Base-by-base conservation (phyloP, 2,888 invertebrate genomes). In the Epinotia nisella region DNA sequence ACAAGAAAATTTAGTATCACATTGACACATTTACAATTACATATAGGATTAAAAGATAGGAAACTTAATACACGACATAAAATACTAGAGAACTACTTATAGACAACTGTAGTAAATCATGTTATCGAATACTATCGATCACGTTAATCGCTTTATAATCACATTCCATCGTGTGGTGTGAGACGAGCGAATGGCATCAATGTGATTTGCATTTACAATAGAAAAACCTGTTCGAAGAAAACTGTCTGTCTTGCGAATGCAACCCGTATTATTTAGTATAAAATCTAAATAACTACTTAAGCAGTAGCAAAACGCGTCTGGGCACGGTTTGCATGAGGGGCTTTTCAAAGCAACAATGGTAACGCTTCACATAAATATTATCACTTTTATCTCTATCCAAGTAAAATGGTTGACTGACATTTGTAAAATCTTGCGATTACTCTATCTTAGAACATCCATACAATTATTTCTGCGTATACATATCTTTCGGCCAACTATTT, bases 81-180 rank as follows among this genome's bases (percentile, higher is more conserved):
- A 45, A 55, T 66, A 41, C 21, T 45, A 56, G 41, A 39, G 21
- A 21, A 66, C 29, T 66, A 65, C 39, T 55, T 55, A 41, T 24
- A 66, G 19, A 35, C 45, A 39, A 55, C 55, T 17, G 49, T 67
- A 61, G 67, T 67, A 72, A 67, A 61, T 72, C 66, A 72, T 51
- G 61, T 56, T 67, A 72, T 71, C 60, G 66, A 53, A 29, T 53
- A 21, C 41, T 72, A 72, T 72, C 67, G 67, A 72, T 68, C 67
- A 68, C 55, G 29, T 41, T 67, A 67, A 71, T 71, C 71, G 41
- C 59, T 66, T 53, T 66, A n/a, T 71, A 59, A 71, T 66, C 71
- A 59, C 71, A 71, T 66, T 71, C 60, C 60, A 29, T 71, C 49
- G 61, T 39, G 21, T n/a, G 21, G 13, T 60, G 56, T 53, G 55